Conservation (phyloP, 1,140 invertebrate genomes). For the Penaeus indicus region DNA sequence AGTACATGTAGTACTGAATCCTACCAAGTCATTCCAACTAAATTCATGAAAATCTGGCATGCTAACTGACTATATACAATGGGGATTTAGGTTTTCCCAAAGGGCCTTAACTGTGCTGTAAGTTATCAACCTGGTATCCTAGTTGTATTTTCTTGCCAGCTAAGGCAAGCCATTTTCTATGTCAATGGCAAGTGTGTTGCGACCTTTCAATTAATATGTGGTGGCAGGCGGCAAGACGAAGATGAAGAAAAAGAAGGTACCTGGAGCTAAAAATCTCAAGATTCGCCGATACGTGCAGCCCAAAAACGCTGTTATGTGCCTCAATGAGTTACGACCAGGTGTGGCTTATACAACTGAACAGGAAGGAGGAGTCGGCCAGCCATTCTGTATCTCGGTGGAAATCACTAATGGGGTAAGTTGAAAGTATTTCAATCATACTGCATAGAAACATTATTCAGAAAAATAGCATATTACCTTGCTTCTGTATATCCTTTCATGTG, state of each 20-base stretch:
- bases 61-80: slow-evolving; percentile 1
- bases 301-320: slow-evolving; percentile 60
- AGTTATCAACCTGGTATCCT: slow-evolving; percentile 24
- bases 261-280: slow-evolving; percentile 59
- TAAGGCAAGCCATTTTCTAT: slow-evolving; percentile 48
- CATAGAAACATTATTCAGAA: slow-evolving; percentile 21
- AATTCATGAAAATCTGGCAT: slow-evolving; percentile 50
- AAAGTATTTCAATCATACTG: not conserved
- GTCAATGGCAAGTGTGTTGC: slow-evolving; percentile 63
- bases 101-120: slow-evolving; percentile 13
- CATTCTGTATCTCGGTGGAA: slow-evolving; percentile 57
- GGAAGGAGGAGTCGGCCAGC: slow-evolving; percentile 57
- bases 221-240: slow-evolving; percentile 61
- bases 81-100: slow-evolving; percentile 21
- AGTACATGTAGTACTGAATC: slow-evolving; percentile 50
- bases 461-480: not conserved
- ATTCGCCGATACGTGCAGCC: slow-evolving; percentile 59
- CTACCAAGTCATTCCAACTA: slow-evolving; percentile 57
- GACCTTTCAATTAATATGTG: slow-evolving; percentile 64
- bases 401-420: slow-evolving; percentile 36
- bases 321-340: slow-evolving; percentile 54
- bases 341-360: slow-evolving; percentile 50
- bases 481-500: not conserved
- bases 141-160: slow-evolving; percentile 28
- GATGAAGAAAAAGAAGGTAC: slow-evolving; percentile 62